Evolutionary conservation across 1,140 invertebrate genomes (phyloP).

Genomic region (Stenopsyche tienmushanensis): DNA sequence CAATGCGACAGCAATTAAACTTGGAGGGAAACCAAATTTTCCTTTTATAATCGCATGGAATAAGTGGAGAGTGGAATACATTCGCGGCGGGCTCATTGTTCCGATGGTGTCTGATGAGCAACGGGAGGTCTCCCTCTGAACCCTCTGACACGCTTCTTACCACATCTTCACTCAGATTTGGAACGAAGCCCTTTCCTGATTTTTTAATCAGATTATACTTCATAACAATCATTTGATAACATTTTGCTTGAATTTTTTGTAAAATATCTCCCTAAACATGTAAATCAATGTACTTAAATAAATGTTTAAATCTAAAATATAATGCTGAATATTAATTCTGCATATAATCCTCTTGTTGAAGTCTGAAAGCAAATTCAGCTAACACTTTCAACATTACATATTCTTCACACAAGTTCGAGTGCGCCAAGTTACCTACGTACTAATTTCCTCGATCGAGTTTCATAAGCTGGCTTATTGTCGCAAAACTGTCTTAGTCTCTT

Average conservation of each 20-base stretch:
- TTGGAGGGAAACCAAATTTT: slow-evolving; percentile 39
- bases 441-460: slow-evolving; percentile 41
- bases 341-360: too few species aligned
- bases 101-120: background rate
- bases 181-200: too few species aligned
- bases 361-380: too few species aligned
- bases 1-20: slow-evolving; percentile 42
- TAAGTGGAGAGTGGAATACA: slow-evolving; percentile 33
- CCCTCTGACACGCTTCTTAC: background rate
- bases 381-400: slow-evolving; percentile 18
- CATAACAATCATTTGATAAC: too few species aligned
- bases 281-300: too few species aligned
- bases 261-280: too few species aligned
- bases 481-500: slow-evolving; percentile 35
- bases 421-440: slow-evolving; percentile 32
- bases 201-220: too few species aligned
- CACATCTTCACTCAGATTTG: too few species aligned
- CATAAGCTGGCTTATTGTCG: slow-evolving; percentile 42
- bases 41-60: slow-evolving; percentile 41
- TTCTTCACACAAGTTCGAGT: slow-evolving; percentile 17
- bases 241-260: too few species aligned
- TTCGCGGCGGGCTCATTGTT: slow-evolving; percentile 20
- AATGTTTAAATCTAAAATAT: too few species aligned
- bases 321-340: too few species aligned
- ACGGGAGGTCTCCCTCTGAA: background rate